Conservation (phyloP, 30 jellyfish, hydroid and myxozoan genomes). For the Sanderia malayensis region DNA sequence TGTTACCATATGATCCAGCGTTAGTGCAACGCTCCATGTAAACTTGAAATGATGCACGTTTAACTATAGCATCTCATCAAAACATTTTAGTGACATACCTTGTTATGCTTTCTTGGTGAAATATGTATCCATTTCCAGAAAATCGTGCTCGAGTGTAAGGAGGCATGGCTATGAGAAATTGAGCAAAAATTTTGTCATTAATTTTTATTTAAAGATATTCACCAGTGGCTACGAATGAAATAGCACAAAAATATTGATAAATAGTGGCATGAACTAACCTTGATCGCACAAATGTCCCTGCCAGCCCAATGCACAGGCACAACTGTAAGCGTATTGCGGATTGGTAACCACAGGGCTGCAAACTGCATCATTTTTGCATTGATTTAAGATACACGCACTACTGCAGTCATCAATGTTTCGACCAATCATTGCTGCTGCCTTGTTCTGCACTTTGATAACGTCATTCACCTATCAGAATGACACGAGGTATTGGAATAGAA, state of each 20-base stretch:
- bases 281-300: slow-evolving; percentile 57
- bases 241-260: no score
- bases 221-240: neutral
- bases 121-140: slow-evolving; percentile 53
- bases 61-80: no score
- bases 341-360: slow-evolving; percentile 35
- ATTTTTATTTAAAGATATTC: no score
- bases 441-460: slow-evolving; percentile 9
- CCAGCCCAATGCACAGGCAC: slow-evolving; percentile 71
- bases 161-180: slow-evolving; percentile 40
- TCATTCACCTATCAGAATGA: slow-evolving; percentile 54
- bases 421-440: slow-evolving; percentile 42
- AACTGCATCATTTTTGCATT: slow-evolving; percentile 57
- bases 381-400: slow-evolving; percentile 35
- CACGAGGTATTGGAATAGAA: no score
- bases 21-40: no score
- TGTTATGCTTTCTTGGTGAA: slow-evolving; percentile 37
- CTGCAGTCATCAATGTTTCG: slow-evolving; percentile 68
- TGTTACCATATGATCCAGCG: no score
- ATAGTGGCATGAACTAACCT: slow-evolving; percentile 24
- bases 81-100: no score
- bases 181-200: no score
- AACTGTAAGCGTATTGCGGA: slow-evolving; percentile 15
- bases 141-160: slow-evolving; percentile 33
- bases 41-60: no score